Evolutionary conservation across 2,888 invertebrate species (phyloP), one percentile per base, ranked within the genome.

Genomic region (Melanargia galathea): DNA sequence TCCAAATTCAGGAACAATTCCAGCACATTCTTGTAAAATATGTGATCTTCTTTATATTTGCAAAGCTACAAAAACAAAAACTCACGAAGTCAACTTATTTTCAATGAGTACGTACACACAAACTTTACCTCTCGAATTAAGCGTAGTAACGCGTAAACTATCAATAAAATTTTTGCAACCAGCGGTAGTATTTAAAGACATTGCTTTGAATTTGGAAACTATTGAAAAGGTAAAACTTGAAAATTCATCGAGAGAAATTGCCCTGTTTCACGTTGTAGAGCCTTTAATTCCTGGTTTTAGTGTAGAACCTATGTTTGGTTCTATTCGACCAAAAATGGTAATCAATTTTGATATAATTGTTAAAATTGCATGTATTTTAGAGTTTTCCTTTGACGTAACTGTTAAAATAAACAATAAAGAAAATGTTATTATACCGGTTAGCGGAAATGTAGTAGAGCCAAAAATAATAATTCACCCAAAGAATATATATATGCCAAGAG

Each of bases 171-270:
- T 90, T 75, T 73, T 88, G 66, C 83, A 87, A 71, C 73, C 74
- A 51, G 68, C 76, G 1, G 76, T 90, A 30, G 30, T 72, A 35
- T 88, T 91, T 60, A 90, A 87, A 79, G 89, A 90, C 60, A 81
- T 91, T 62, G 79, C 88, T 20, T 75, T 91, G 56, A 88, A 92
- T 67, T 77, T 90, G 57, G 83, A 85, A 75, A 77, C 79, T 0
- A 65, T 75, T 30, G 87, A 90, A 70, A 92, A 82, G 71, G 84
- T 93, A 0, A 87, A 87, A 71, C 72, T 93, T 38, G 87, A 85
- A 71, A 93, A 93, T 76, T 86, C 90, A 18, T 88, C 93, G 1
- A 88, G 92, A 65, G 92, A 92, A 73, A 81, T 88, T 49, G 91
- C 92, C 0, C 72, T 81, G 4, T 93, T 92, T 79, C 75, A 86